phyloP scores from a whole-genome alignment of 2,888 invertebrate species.

The Alsophila aescularia region DNA sequence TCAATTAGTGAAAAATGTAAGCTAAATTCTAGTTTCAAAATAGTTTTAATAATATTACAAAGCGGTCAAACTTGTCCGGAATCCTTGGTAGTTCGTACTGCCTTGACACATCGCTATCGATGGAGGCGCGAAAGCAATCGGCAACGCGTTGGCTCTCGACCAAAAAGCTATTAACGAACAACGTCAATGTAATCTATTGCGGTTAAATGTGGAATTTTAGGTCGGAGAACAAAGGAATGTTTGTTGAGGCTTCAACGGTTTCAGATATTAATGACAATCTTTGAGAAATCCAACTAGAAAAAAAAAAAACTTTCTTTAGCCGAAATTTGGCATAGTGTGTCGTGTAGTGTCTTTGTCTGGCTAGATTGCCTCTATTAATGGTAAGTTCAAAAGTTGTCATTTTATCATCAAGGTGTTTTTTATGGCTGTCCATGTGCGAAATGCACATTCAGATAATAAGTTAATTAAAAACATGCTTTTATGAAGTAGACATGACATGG shows the following conservation, averaged over 20 bases:
- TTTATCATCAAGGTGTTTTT: no score
- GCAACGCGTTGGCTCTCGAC: slow-evolving; percentile 45
- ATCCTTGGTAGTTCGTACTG: slow-evolving; percentile 30
- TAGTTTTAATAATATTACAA: not conserved
- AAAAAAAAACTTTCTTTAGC: slow-evolving; percentile 10
- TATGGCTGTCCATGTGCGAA: no score
- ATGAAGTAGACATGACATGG: no score
- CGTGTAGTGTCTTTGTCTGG: slow-evolving; percentile 14
- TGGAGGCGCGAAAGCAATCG: slow-evolving; percentile 35
- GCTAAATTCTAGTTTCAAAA: not conserved
- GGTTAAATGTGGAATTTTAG: slow-evolving; percentile 33
- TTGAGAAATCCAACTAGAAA: slow-evolving; percentile 9
- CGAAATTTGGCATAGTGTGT: slow-evolving; percentile 19
- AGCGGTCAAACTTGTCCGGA: slow-evolving; percentile 8
- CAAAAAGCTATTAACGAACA: slow-evolving; percentile 44
- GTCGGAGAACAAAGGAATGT: slow-evolving; percentile 30
- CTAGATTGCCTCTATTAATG: not conserved
- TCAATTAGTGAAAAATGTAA: no score
- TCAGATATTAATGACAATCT: slow-evolving; percentile 30
- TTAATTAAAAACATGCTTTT: no score
- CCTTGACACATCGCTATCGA: slow-evolving; percentile 48
- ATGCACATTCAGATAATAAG: no score
- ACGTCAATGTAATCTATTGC: slow-evolving; percentile 36
- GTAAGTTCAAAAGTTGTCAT: no score
- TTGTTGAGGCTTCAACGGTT: slow-evolving; percentile 27